Conservation (phyloP, 2,797 vertebrate species). For the Poeciliopsis infans region DNA sequence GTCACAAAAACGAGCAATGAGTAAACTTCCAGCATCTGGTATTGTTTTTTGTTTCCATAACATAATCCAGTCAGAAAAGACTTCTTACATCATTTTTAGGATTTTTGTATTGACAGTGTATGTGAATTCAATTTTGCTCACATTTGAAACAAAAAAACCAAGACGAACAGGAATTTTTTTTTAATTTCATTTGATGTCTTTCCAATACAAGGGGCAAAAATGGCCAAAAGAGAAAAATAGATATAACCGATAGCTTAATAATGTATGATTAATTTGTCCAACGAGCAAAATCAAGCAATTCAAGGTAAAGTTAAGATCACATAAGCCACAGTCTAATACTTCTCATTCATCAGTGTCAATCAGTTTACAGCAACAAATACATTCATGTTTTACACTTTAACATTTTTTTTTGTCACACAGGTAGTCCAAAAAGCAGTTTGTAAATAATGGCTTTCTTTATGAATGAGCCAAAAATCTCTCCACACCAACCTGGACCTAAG, state of each 20-base stretch:
- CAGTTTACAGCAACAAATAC: neutral
- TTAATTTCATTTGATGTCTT: conserved; percentile 31
- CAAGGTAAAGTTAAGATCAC: neutral
- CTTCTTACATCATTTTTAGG: conserved; percentile 39
- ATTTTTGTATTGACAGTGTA: conserved; percentile 17
- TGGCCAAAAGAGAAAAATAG: neutral
- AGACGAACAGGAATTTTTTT: neutral
- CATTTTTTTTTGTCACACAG: neutral
- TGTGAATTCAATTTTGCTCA: conserved; percentile 18
- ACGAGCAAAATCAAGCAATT: neutral
- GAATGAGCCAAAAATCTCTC: neutral
- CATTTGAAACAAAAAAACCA: neutral
- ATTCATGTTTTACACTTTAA: neutral
- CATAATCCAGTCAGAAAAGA: conserved; percentile 29
- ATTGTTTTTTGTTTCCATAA: conserved; percentile 52
- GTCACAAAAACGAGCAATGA: conserved; percentile 46
- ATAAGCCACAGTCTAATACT: neutral
- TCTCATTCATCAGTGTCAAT: neutral
- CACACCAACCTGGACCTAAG: neutral
- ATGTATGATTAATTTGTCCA: neutral
- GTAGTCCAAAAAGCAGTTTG: neutral
- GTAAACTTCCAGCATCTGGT: conserved; percentile 52
- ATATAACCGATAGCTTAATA: neutral
- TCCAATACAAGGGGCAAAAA: neutral
- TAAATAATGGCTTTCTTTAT: neutral